Evolutionary conservation across 2,113 vertebrate genomes (phyloP), one percentile per base, ranked within the genome.

Genomic region (Microcebus lehilahytsara): DNA sequence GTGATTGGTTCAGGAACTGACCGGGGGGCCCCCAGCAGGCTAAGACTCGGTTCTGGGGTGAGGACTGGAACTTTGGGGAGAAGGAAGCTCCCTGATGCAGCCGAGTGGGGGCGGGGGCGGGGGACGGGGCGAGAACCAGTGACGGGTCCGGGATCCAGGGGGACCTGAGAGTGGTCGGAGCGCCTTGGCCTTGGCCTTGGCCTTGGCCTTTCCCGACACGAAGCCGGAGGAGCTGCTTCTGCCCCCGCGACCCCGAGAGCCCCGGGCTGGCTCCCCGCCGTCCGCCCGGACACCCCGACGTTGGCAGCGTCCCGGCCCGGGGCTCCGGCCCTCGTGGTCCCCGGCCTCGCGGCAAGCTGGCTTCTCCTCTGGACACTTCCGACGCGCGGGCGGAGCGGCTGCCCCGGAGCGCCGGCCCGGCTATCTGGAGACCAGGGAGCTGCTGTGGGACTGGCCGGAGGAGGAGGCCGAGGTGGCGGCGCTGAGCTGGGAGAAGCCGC

Each of bases 401-500:
- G n/a, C 77, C 60, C 49, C 11, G 0, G 14, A 17, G 42, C 49
- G 91, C 85, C 64, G 10, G 0, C 30, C n/a, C 77, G 13, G 97
- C 97, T 99, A 99, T 99, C 99, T 99, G 89, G 99, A 99, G n/a
- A 99, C 93, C 60, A 99, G 96, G 34, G 99, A 99, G 97, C 99
- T 99, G 98, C 98, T 98, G 93, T 99, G 99, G 40, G 99, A 99
- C 77, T 99, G 99, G 98, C 97, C 98, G 49, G 99, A 99, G 11
- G 98, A 99, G 94, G 98, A 99, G 94, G 98, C 99, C 4, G 98
- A 99, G 0, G 99, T 99, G 75, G 98, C 92, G 3, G 97, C 98
- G 0, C 99, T 99, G 85, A 99, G 99, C 98, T 99, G 99, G 67
- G 99, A 99, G 97, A 99, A 99, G 81, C 99, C 99, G 0, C 99